A percentile compares a stretch with the other conserved stretches of the same genome.
Conservation (phyloP, 2,797 vertebrate species). For the Enteromius paludinosus region DNA sequence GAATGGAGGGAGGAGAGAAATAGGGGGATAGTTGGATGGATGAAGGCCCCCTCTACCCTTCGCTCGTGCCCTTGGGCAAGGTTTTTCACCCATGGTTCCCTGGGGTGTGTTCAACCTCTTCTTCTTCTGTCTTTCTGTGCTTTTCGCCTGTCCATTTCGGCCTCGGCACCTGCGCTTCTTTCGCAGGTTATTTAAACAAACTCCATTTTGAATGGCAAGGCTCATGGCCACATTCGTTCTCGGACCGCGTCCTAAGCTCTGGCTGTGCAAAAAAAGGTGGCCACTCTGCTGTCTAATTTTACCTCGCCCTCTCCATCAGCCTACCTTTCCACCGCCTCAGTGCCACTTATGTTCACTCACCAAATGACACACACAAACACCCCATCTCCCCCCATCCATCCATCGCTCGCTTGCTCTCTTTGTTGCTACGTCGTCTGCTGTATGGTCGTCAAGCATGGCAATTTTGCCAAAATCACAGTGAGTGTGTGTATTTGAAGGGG, state of each 20-base stretch:
- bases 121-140: constrained; percentile 1
- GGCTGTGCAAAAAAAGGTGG: constrained; percentile 51
- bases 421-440: constrained; percentile 63
- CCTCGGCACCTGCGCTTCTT: constrained; percentile 33
- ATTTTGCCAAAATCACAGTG: constrained; percentile 65
- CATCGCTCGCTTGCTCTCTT: constrained; percentile 25
- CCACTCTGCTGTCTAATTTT: constrained; percentile 82
- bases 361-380: constrained; percentile 72
- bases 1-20: constrained; percentile 43
- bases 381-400: constrained; percentile 49
- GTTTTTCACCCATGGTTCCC: constrained; percentile 58
- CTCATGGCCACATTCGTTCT: constrained; percentile 71
- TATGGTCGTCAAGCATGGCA: constrained; percentile 63
- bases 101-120: constrained; percentile 41
- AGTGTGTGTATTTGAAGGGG: constrained; percentile 56
- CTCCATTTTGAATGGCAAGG: constrained; percentile 54
- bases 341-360: constrained; percentile 81
- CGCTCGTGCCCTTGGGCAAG: constrained; percentile 57
- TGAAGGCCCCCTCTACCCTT: constrained; percentile 61
- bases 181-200: constrained; percentile 36
- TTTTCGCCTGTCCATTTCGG: constrained; percentile 13
- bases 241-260: constrained; percentile 27
- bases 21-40: constrained; percentile 53
- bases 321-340: constrained; percentile 68
- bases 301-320: constrained; percentile 78